Evolutionary conservation across 2,113 vertebrate species (phyloP).

Genomic region (Meles meles): DNA sequence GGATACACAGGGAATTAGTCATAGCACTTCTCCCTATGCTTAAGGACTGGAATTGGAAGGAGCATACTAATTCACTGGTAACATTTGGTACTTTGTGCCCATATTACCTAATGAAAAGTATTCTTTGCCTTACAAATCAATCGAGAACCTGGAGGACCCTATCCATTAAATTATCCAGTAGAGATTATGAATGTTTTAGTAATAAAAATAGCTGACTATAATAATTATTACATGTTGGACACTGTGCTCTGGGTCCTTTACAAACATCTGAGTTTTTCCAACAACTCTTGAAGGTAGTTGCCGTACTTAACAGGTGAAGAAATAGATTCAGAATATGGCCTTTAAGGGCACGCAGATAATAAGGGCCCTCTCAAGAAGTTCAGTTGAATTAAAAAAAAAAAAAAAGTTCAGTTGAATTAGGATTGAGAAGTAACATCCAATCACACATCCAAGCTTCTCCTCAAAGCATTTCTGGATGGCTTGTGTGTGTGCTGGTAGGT

Average conservation of each 20-base stretch:
- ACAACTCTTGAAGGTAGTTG: background rate
- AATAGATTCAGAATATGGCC: background rate
- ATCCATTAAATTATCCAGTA: background rate
- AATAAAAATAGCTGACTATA: background rate
- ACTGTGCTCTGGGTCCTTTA: background rate
- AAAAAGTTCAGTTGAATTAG: background rate
- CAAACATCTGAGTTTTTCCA: background rate
- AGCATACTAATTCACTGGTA: background rate
- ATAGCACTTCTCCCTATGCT: background rate
- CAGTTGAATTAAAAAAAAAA: background rate
- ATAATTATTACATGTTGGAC: background rate
- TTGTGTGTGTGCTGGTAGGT: background rate
- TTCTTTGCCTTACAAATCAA: background rate
- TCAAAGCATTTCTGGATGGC: background rate
- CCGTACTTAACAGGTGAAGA: background rate
- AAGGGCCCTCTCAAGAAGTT: background rate
- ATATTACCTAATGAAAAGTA: background rate
- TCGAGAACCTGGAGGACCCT: background rate
- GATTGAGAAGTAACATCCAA: background rate
- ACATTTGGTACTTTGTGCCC: background rate
- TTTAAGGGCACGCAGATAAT: background rate
- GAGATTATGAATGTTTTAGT: background rate
- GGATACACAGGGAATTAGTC: background rate
- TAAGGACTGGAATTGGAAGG: background rate
- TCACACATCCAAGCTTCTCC: background rate